Evolutionary conservation across 2,113 vertebrate species (phyloP).

Genomic region (Dicaeum eximium): DNA sequence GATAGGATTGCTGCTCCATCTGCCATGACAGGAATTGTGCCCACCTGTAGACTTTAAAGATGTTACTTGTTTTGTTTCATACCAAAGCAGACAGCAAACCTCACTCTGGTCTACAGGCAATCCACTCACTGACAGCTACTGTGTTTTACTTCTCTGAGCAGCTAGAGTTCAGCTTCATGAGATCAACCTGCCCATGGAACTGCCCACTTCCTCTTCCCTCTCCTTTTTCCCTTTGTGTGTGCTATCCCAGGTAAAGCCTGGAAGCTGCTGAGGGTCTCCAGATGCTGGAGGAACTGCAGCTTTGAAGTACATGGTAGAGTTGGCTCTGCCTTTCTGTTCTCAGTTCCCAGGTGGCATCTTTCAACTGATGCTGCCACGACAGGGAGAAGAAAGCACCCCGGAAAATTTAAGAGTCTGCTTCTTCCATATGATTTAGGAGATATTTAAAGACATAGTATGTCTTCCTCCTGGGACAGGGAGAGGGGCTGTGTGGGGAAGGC

Average conservation of each 20-base stretch:
- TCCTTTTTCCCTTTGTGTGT: not conserved
- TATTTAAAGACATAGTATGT: not conserved
- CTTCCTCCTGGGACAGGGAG: not conserved
- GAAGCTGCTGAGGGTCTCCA: not conserved
- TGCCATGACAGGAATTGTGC: not conserved
- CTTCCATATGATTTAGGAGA: not conserved
- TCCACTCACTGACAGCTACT: rapidly evolving
- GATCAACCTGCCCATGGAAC: not conserved
- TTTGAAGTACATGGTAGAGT: not conserved
- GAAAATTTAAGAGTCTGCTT: not conserved
- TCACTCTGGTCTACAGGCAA: not conserved
- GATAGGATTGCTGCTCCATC: not conserved
- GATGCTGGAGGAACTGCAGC: not conserved
- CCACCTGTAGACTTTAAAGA: not conserved
- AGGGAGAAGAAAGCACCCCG: not conserved
- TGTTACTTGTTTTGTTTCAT: not conserved
- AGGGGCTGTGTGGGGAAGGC: not conserved
- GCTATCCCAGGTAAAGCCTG: not conserved
- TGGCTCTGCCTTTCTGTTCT: not conserved
- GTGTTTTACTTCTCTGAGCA: not conserved
- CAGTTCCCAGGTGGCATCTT: not conserved
- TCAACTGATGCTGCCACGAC: not conserved
- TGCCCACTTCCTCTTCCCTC: not conserved
- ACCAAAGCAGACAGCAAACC: not conserved
- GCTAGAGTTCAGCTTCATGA: not conserved